Base-by-base conservation (phyloP, 2,888 invertebrate species). In the Trisateles emortualis region DNA sequence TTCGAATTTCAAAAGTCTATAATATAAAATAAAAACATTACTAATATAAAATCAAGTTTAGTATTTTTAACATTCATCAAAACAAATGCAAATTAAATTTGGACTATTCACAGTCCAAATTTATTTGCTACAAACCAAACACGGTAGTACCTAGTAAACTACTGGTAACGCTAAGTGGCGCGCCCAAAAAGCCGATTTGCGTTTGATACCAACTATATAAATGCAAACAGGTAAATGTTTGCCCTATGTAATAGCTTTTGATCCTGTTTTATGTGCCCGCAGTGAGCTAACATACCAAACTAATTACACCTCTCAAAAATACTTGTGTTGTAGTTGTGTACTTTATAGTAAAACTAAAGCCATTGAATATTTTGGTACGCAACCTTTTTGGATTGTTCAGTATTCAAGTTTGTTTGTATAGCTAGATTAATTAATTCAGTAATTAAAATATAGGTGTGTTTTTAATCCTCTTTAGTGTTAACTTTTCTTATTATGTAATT, bases 401-500 rank as follows among this genome's bases (percentile, higher is more conserved):
- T 58, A 54, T 64, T 53, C 51, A 55, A 57, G 63, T 52, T 32
- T 49, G 10, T 17, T 47, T 22, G 4, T 45, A 35, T 40, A n/a
- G 42, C 1, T 54, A 36, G 32, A 54, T 64, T 71, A 68, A 65
- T 71, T 71, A 68, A 52, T 63, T 53, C 36, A 17, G 35, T 63
- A 60, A 60, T 68, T 48, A 68, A 66, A 50, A 59, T 30, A 52
- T 43, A 59, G 60, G 68, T 61, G 59, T 42, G 52, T 66, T 66
- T 66, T 60, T 53, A 60, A 60, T 58, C 44, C 65, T 71, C 54
- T 53, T 63, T 65, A 57, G 55, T 62, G 52, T 19, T n/a, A 56
- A 71, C 59, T 71, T 64, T 59, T 55, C 57, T 58, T 66, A 69
- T 68, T 68, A 65, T 57, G 69, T 58, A 56, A 68, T 68, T 64